These are phyloP conservation scores for Pseudochaenichthys georgianus DNA, from an alignment of 2,797 vertebrate species.

Conservation along the genomic window DNA sequence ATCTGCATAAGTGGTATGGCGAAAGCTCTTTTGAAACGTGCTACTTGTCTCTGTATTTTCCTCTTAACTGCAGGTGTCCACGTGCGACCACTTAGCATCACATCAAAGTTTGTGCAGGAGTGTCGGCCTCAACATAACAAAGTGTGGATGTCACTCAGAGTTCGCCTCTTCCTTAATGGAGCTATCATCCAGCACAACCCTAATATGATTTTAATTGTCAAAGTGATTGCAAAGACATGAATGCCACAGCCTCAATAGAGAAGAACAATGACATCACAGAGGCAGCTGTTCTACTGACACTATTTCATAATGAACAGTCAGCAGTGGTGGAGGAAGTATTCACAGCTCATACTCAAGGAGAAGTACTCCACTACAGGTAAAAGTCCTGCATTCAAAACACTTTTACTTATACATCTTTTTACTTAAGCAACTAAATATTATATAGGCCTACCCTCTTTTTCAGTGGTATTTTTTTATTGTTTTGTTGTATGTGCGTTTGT, in stretches of 20 bases:
- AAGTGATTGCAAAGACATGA: constrained; percentile 59
- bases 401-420: no score
- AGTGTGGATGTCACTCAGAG: constrained; percentile 43
- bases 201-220: constrained; percentile 64
- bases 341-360: no score
- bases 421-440: no score
- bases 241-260: constrained; percentile 41
- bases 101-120: constrained; percentile 31
- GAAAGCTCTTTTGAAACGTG: constrained; percentile 41
- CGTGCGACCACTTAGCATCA: constrained; percentile 34
- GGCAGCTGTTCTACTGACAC: constrained; percentile 61
- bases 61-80: constrained; percentile 39
- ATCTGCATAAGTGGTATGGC: constrained; percentile 38
- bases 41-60: constrained; percentile 24
- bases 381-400: no score
- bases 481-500: no score
- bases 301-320: constrained; percentile 32
- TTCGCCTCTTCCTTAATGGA: constrained; percentile 51
- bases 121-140: constrained; percentile 43
- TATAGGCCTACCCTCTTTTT: no score
- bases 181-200: constrained; percentile 45
- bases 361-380: no score
- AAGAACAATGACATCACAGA: constrained; percentile 51
- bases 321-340: no score
- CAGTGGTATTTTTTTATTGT: no score